A percentile compares a stretch with the other conserved stretches of the same genome.
Evolutionary conservation across 2,113 vertebrate species (phyloP).

Genomic region (Takifugu bimaculatus): DNA sequence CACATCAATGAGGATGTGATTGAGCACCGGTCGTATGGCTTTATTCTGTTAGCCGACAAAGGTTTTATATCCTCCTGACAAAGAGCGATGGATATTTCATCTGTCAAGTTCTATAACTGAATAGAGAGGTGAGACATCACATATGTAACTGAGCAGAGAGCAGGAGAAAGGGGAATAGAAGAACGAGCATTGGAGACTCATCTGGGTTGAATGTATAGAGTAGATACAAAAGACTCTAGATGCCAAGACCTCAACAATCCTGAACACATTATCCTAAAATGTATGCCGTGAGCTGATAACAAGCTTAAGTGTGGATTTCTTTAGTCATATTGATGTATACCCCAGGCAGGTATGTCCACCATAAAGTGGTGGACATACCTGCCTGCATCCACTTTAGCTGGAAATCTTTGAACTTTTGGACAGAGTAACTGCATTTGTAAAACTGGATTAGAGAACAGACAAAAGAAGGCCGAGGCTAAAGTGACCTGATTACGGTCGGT

Average conservation of each 20-base stretch:
- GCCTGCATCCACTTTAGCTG: conserved; percentile 59
- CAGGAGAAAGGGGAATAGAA: conserved; percentile 46
- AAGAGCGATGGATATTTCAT: conserved; percentile 34
- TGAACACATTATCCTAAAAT: too few species aligned
- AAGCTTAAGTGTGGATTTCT: background rate
- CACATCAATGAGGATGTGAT: conserved; percentile 43
- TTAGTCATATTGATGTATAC: background rate
- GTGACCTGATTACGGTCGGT: conserved; percentile 75
- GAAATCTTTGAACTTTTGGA: conserved; percentile 35
- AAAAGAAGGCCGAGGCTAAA: conserved; percentile 72
- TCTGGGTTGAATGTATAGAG: conserved; percentile 31
- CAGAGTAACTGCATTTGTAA: conserved; percentile 73
- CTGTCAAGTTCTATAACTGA: conserved; percentile 37
- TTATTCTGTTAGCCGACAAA: conserved; percentile 44
- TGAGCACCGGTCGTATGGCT: conserved; percentile 28
- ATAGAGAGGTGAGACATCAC: conserved; percentile 35
- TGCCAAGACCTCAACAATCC: too few species aligned
- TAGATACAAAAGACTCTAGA: too few species aligned
- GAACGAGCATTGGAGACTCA: conserved; percentile 24
- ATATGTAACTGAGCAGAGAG: conserved; percentile 42
- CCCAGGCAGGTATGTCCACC: background rate
- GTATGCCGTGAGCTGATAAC: too few species aligned
- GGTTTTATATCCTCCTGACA: conserved; percentile 46
- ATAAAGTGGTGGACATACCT: conserved; percentile 48
- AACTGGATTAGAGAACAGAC: conserved; percentile 84